Base-by-base conservation (phyloP, 2,113 vertebrate species). In the Upupa epops region DNA sequence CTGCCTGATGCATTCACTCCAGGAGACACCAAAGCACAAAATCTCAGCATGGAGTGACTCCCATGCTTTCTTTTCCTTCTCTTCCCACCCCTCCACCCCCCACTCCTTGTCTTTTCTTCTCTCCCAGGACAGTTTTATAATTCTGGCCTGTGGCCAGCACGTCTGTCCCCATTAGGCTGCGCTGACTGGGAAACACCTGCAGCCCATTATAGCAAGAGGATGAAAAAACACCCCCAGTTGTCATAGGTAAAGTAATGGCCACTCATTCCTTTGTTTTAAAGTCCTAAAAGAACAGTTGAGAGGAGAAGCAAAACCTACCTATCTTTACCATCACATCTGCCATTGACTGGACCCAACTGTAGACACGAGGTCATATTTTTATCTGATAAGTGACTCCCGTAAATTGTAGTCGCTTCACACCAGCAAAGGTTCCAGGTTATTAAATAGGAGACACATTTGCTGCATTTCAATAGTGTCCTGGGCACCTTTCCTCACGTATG, bases 31-130 rank as follows among this genome's bases (percentile, higher is more conserved):
- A 86, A 94, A 96, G 87, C 95, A 95, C 94, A 96, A 97, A 96
- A 94, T 88, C 96, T 95, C 96, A 96, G 95, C 95, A 88, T 96
- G 95, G 89, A 96, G 93, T 74, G 89, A 94, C 90, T 93, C 92
- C 77, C 52, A 5, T 22, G 15, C 85, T 95, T 87, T 86, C 83
- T 93, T 87, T 80, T 54, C 29, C 77, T 71, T 90, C 9, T 42
- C 65, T 77, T 82, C 58, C 61, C 71, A 20, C 64, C 8, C 55
- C 28, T n/a, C 3, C 7, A 9, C 11, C 15, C 40, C 40, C 40
- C 26, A 3, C 45, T 18, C 34, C 63, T 91, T 78, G 72, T 82
- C 83, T 81, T 94, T 63, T 96, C 91, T 95, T 89, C 86, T 90
- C 86, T 88, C 94, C 70, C 84, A 88, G 94, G 96, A 89, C 93